These are phyloP conservation scores for Ammodytes dubius DNA, from an alignment of 2,113 vertebrate species.

Conservation along the genomic window DNA sequence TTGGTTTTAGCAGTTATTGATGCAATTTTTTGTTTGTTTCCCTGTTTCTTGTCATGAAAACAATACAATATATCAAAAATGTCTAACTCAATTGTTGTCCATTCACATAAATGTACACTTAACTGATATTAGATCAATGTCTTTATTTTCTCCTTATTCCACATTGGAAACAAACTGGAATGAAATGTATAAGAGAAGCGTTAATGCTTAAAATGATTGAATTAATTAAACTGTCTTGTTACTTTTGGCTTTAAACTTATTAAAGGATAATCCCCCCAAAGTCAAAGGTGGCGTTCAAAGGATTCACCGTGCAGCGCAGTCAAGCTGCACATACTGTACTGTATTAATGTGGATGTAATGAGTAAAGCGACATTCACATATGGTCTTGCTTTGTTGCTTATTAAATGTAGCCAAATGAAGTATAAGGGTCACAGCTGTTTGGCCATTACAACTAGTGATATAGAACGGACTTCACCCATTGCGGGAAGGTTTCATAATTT, in stretches of 20 bases:
- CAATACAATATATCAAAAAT: not conserved
- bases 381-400: not conserved
- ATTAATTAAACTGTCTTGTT: constrained; percentile 65
- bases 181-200: constrained; percentile 65
- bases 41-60: not conserved
- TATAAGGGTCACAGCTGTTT: constrained; percentile 14
- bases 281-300: constrained; percentile 62
- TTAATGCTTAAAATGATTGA: constrained; percentile 61
- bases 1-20: not conserved
- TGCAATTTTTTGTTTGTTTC: not conserved
- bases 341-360: constrained; percentile 6
- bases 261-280: constrained; percentile 69
- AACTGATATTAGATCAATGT: not conserved
- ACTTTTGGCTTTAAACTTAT: constrained; percentile 69
- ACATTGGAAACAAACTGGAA: constrained; percentile 28
- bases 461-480: not conserved
- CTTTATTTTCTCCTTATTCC: not conserved
- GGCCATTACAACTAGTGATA: not conserved
- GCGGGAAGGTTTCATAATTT: not conserved
- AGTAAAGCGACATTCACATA: constrained; percentile 1
- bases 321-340: not conserved
- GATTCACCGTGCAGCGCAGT: constrained; percentile 40
- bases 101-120: not conserved
- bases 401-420: not conserved
- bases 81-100: too few species aligned